These are phyloP conservation scores for Verasper variegatus DNA, from an alignment of 2,113 vertebrate species.

Conservation along the genomic window DNA sequence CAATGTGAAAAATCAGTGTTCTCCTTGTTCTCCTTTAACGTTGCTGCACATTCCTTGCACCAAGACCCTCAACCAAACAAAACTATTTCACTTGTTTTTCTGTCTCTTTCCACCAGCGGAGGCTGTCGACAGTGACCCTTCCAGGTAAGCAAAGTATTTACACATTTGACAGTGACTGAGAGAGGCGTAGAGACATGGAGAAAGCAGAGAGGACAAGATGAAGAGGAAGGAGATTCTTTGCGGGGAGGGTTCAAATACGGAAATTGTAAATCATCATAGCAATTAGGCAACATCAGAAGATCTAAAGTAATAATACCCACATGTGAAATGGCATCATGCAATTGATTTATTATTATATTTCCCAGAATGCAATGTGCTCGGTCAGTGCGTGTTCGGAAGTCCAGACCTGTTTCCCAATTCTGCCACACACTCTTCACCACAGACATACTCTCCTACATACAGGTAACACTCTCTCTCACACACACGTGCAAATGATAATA, in stretches of 20 bases:
- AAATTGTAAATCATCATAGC: not conserved
- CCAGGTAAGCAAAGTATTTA: conserved; percentile 76
- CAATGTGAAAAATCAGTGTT: not conserved
- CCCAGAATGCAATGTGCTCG: conserved; percentile 83
- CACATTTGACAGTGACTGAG: conserved; percentile 33
- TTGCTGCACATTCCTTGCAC: not conserved
- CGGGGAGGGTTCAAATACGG: not conserved
- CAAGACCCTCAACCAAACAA: not conserved
- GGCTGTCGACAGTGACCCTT: conserved; percentile 83
- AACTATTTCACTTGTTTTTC: conserved; percentile 15
- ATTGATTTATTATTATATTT: conserved; percentile 77
- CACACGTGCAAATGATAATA: conserved; percentile 4
- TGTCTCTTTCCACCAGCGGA: conserved; percentile 75
- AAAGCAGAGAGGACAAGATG: conserved; percentile 56
- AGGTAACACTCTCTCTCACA: conserved; percentile 78
- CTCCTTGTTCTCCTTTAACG: not conserved
- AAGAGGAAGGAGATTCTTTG: not conserved
- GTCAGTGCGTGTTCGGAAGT: conserved; percentile 82
- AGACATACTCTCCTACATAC: conserved; percentile 87
- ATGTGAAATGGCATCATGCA: conserved; percentile 38
- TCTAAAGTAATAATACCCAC: not conserved
- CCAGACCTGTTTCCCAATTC: conserved; percentile 85
- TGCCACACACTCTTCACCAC: conserved; percentile 89
- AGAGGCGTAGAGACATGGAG: conserved; percentile 56
- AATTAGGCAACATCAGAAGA: not conserved